These are phyloP conservation scores for Lasioglossum figueresi DNA, from an alignment of 2,888 invertebrate species.

Conservation along the genomic window DNA sequence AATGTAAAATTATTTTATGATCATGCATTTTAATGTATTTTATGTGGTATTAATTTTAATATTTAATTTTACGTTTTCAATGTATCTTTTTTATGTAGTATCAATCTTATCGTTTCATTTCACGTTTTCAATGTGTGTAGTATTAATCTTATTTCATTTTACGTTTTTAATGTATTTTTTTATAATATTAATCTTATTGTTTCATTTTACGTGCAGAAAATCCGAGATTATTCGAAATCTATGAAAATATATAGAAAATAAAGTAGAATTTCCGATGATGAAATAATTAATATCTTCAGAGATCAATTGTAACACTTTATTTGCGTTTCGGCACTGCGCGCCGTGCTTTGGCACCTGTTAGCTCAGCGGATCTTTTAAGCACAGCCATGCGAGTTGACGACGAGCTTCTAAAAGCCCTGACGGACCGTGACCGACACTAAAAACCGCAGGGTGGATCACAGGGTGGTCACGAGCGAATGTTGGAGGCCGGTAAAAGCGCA, in stretches of 20 bases:
- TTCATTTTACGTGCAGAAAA: no score
- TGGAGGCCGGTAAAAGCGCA: constrained; percentile 26
- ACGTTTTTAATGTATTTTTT: no score
- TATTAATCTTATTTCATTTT: no score
- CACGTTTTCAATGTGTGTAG: no score
- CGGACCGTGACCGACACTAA: not conserved
- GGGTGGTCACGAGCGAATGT: not conserved
- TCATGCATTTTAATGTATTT: no score
- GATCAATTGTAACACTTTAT: not conserved
- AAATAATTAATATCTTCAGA: not conserved
- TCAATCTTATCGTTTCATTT: no score
- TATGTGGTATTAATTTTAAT: no score
- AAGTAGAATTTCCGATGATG: not conserved
- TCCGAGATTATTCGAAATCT: no score
- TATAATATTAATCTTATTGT: no score
- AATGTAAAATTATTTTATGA: not conserved
- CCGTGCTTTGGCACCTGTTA: not conserved
- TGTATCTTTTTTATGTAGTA: no score
- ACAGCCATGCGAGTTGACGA: not conserved
- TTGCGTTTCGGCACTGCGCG: not conserved
- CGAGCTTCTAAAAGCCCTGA: not conserved
- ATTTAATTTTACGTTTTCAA: no score
- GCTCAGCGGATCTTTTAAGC: not conserved
- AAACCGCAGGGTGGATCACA: not conserved
- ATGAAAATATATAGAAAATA: no score